Evolutionary conservation across 1,140 invertebrate species (phyloP), one percentile per base, ranked within the genome.

Genomic region (Drosophila arizonae): DNA sequence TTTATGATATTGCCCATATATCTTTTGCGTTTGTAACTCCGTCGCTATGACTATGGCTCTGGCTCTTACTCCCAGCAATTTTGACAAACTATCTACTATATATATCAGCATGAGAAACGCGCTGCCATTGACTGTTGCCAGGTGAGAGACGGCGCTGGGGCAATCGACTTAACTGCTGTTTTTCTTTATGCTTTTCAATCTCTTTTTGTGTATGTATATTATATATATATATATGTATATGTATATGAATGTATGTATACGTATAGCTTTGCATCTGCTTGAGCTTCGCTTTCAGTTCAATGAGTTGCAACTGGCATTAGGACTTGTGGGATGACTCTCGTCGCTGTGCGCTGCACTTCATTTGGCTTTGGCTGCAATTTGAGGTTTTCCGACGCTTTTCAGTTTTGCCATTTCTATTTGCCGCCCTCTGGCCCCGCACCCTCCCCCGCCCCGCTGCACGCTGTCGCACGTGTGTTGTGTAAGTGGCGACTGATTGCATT

Each of bases 301-400:
- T 69, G 57, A 69, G 68, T 73, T 68, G 51, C 57, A 48, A 33
- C n/a, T 60, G 58, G 50, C 62, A 41, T 48, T 26, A 28, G 50
- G 52, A 33, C 3, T 46, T 11, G 52, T 15, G 48, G 48, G 39
- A 55, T 67, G 70, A 54, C 54, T 60, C 33, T 55, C 30, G 21
- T 21, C 46, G 26, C 61, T 69, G 39, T 69, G 33, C 51, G 6
- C 33, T 43, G 39, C 41, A 60, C 43, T 60, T 48, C 43, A 46
- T 48, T 60, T 45, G 26, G 26, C 41, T 41, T 33, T 24, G 33
- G 36, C 41, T 30, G 26, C 56, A 10, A 30, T 57, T 57, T 58
- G 33, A 17, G 17, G 17, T 39, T 15, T 45, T 46, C 39, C 11
- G 11, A 39, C 36, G 8, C 17, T 33, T 36, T 55, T 55, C 43